These are phyloP conservation scores for Crotalus tigris DNA, from an alignment of 2,113 vertebrate species.

Conservation along the genomic window DNA sequence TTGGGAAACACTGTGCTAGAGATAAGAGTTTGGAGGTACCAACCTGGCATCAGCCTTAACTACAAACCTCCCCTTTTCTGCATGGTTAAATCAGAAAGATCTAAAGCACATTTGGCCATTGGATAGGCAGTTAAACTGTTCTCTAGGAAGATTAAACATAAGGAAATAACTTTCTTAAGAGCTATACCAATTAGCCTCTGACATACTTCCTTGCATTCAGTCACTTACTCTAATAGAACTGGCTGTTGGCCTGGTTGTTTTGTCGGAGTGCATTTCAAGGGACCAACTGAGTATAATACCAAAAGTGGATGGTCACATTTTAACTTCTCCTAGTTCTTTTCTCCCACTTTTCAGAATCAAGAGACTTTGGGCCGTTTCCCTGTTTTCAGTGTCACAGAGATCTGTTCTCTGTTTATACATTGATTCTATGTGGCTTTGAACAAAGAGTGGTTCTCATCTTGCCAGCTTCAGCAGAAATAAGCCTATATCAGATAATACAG, in stretches of 20 bases:
- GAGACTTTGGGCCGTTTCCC: not conserved
- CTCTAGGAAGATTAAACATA: not conserved
- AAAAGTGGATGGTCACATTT: not conserved
- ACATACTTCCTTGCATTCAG: not conserved
- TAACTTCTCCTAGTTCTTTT: not conserved
- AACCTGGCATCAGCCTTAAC: not conserved
- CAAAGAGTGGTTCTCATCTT: not conserved
- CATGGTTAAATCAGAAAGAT: not conserved
- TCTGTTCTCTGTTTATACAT: not conserved
- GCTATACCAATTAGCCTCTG: not conserved
- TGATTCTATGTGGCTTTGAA: not conserved
- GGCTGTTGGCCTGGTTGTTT: not conserved
- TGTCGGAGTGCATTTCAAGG: not conserved
- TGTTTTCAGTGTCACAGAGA: not conserved
- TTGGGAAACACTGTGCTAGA: not conserved
- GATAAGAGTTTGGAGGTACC: not conserved
- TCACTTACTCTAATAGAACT: not conserved
- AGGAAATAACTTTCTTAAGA: not conserved
- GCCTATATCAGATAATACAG: not conserved
- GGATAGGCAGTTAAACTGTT: not conserved
- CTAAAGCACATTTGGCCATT: not conserved
- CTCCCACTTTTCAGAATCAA: not conserved
- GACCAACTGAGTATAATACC: not conserved
- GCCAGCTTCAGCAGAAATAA: not conserved
- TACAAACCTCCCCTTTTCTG: not conserved